Percentiles rank a stretch among this genome's conserved stretches.
Evolutionary conservation across 2,888 invertebrate species (phyloP).

Genomic region (Mamestra brassicae): DNA sequence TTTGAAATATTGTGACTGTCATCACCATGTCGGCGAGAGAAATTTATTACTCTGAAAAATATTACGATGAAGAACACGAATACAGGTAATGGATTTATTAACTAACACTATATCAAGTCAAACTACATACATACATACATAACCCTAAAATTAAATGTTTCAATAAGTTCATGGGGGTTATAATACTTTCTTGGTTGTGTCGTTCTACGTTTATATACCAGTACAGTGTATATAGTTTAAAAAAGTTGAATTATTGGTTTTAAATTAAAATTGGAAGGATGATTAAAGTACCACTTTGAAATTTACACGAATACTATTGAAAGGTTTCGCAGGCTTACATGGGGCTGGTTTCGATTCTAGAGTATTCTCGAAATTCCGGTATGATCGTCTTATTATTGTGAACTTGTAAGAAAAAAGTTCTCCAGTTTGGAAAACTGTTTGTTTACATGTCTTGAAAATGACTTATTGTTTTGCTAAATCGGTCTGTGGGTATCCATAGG

Average conservation of each 20-base stretch:
- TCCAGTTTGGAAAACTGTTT: background rate
- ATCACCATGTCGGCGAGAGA: conserved; percentile 92
- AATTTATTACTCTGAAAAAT: conserved; percentile 98
- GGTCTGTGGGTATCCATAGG: too few species aligned
- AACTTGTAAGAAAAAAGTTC: background rate
- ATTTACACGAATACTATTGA: background rate
- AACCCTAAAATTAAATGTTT: conserved; percentile 27
- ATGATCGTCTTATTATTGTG: background rate
- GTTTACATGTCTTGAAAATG: background rate
- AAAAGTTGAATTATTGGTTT: background rate
- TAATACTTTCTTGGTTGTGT: conserved; percentile 6
- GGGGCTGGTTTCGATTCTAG: background rate
- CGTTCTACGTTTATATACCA: background rate
- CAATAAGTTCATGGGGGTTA: conserved; percentile 1
- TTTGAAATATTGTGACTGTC: conserved; percentile 52
- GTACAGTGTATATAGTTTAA: background rate
- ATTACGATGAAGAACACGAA: conserved; percentile 97
- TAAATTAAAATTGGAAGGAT: background rate
- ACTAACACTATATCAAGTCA: background rate
- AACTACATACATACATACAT: background rate
- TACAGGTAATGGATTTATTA: conserved; percentile 93
- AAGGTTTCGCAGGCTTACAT: background rate
- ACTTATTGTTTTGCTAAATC: background rate
- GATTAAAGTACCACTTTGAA: background rate
- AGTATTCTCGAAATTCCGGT: background rate